Conservation (phyloP, 2,888 invertebrate species). For the Hirudinaria manillensis region DNA sequence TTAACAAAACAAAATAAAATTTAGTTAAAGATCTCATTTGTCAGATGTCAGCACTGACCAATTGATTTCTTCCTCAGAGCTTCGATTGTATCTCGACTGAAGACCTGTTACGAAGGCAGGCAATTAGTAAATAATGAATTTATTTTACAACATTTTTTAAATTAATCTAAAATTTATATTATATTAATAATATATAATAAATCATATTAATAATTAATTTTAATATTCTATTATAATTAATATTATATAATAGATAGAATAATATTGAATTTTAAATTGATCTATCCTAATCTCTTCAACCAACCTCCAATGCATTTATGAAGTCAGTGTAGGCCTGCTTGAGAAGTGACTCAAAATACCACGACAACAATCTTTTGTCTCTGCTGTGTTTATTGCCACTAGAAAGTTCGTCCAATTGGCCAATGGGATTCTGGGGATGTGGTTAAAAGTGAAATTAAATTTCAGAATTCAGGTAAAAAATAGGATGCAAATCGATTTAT, state of each 20-base stretch:
- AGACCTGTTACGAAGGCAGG: conserved; percentile 49
- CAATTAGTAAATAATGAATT: neutral
- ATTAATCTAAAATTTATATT: neutral
- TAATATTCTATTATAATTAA: neutral
- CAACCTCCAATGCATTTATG: conserved; percentile 65
- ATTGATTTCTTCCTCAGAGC: conserved; percentile 75
- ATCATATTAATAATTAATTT: neutral
- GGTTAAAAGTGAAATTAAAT: neutral
- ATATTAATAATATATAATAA: neutral
- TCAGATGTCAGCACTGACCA: conserved; percentile 43
- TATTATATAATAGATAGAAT: too few relatives aligned
- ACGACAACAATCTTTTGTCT: conserved; percentile 57
- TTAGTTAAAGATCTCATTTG: conserved; percentile 1
- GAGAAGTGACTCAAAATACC: conserved; percentile 84
- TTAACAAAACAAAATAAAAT: neutral
- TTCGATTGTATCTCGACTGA: conserved; percentile 73
- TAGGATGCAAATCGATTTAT: neutral
- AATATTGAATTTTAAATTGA: too few relatives aligned
- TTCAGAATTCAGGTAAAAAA: neutral
- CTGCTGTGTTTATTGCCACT: conserved; percentile 58
- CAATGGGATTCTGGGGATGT: conserved; percentile 51
- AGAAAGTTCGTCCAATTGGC: conserved; percentile 54
- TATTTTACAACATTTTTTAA: too few relatives aligned
- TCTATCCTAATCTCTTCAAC: neutral
- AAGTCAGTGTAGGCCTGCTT: conserved; percentile 70